Conservation (phyloP, 2,113 vertebrate genomes). For the Dicentrarchus labrax region DNA sequence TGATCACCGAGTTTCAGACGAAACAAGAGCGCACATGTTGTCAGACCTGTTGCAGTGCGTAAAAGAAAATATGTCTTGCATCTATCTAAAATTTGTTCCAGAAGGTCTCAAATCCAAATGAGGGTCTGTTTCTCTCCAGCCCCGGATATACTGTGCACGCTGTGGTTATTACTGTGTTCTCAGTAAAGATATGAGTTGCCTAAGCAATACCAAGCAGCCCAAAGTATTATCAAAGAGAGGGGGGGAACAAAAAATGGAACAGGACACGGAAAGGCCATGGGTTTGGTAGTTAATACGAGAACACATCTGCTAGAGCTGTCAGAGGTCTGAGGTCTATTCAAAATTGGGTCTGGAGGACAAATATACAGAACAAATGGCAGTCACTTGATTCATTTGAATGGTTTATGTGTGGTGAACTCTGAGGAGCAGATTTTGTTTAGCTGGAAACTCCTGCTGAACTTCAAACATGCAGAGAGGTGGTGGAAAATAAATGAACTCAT, state of each 20-base stretch:
- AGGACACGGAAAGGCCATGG: constrained; percentile 26
- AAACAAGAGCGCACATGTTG: constrained; percentile 3
- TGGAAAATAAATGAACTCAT: constrained; percentile 54
- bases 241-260: neutral
- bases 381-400: constrained; percentile 40
- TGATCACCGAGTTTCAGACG: constrained; percentile 5
- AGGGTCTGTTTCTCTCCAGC: constrained; percentile 44
- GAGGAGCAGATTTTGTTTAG: constrained; percentile 15
- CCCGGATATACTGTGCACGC: constrained; percentile 24
- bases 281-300: constrained; percentile 43
- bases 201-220: constrained; percentile 14
- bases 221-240: constrained; percentile 29
- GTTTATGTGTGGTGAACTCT: constrained; percentile 30
- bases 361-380: constrained; percentile 3
- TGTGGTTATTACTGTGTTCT: constrained; percentile 31
- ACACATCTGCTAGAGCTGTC: constrained; percentile 37
- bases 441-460: constrained; percentile 56
- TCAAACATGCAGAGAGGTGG: constrained; percentile 23
- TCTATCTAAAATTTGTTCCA: constrained; percentile 49
- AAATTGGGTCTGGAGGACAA: constrained; percentile 30
- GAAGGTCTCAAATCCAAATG: constrained; percentile 40
- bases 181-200: constrained; percentile 31
- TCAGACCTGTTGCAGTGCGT: neutral
- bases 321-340: constrained; percentile 40
- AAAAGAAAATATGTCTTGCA: constrained; percentile 19